Evolutionary conservation across 2,888 invertebrate species (phyloP).

Genomic region (Monoplex corrugatus): DNA sequence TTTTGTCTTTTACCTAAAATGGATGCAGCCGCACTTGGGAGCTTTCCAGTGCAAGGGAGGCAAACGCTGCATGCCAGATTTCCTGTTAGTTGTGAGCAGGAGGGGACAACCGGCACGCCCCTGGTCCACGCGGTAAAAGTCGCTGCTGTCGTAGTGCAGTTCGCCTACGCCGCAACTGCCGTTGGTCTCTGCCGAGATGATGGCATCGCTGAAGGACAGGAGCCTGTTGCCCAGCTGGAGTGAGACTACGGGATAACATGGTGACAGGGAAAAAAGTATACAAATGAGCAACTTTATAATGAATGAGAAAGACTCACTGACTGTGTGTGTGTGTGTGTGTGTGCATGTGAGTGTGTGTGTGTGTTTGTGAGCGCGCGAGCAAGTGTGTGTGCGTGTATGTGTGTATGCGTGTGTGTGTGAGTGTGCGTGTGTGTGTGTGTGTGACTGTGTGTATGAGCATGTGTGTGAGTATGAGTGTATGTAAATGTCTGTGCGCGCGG

Average conservation of each 20-base stretch:
- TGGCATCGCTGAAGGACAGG: conserved; percentile 52
- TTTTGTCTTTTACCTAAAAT: conserved; percentile 56
- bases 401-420: background rate
- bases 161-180: conserved; percentile 58
- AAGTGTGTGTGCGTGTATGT: background rate
- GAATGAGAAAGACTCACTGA: background rate
- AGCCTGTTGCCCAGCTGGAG: conserved; percentile 33
- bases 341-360: background rate
- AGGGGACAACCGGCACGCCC: conserved; percentile 54
- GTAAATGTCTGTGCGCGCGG: no score
- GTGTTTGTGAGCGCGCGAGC: background rate
- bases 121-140: conserved; percentile 55
- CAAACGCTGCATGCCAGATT: conserved; percentile 54
- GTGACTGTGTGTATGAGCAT: no score
- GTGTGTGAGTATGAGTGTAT: no score
- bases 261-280: no score
- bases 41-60: conserved; percentile 60
- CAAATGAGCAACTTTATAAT: background rate
- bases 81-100: conserved; percentile 60
- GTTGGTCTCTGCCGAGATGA: conserved; percentile 51
- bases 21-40: conserved; percentile 64
- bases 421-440: no score
- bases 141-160: conserved; percentile 50
- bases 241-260: conserved; percentile 51
- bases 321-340: background rate